Conservation (phyloP, 2,888 invertebrate species). For the Aleiodes testaceus region DNA sequence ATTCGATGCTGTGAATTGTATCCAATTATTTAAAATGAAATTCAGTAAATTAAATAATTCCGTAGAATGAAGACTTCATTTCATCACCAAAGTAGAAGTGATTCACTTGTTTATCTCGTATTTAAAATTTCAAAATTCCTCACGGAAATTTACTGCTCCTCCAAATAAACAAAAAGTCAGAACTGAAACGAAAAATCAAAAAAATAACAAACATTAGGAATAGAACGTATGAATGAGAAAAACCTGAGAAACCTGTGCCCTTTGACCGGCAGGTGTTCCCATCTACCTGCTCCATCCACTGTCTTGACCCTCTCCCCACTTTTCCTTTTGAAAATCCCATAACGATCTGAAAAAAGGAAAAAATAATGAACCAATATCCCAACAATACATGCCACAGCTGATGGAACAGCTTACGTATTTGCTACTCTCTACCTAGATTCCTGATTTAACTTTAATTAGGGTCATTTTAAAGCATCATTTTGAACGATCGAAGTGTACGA, state of each 20-base stretch:
- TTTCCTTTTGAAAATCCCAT: slow-evolving; percentile 3
- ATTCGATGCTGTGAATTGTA: too few relatives aligned
- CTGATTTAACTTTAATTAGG: slow-evolving; percentile 22
- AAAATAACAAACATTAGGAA: not conserved
- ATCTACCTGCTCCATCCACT: slow-evolving; percentile 8
- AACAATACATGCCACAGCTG: not conserved
- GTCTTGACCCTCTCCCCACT: slow-evolving; percentile 20
- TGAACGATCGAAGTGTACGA: not conserved
- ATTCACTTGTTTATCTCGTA: too few relatives aligned
- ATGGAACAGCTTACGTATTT: not conserved
- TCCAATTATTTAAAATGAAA: too few relatives aligned
- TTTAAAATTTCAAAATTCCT: too few relatives aligned
- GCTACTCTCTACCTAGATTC: not conserved
- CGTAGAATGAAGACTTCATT: too few relatives aligned
- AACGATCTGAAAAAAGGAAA: not conserved
- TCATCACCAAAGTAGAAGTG: too few relatives aligned
- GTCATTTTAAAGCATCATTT: slow-evolving; percentile 3
- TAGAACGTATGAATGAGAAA: slow-evolving; percentile 5
- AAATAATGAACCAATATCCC: not conserved
- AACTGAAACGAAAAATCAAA: not conserved
- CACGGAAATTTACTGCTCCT: too few relatives aligned
- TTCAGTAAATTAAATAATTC: too few relatives aligned
- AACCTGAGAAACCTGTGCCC: slow-evolving; percentile 26
- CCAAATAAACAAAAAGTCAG: too few relatives aligned
- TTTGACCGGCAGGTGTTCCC: slow-evolving; percentile 28